Conservation (phyloP, 2,888 invertebrate genomes). For the Eutolmus rufibarbis region DNA sequence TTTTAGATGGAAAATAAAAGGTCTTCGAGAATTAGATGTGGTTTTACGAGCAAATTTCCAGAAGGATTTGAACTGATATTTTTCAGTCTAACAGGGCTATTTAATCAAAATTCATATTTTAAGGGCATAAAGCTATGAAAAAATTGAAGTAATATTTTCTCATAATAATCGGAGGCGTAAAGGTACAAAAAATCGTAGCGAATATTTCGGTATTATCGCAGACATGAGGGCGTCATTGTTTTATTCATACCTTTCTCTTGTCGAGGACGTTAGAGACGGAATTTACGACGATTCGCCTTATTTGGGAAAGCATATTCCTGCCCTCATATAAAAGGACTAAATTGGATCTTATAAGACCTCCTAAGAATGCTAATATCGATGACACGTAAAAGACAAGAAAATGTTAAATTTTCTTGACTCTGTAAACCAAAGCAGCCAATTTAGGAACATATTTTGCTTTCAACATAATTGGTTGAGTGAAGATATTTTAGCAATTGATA, state of each 20-base stretch:
- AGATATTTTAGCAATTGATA: neutral
- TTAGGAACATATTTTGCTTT: neutral
- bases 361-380: neutral
- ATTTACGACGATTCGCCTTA: neutral
- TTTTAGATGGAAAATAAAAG: neutral
- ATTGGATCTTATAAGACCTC: neutral
- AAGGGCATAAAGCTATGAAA: neutral
- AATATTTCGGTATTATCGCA: neutral
- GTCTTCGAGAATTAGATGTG: neutral
- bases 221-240: neutral
- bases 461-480: neutral
- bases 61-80: neutral
- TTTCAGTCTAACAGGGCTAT: neutral
- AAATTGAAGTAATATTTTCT: neutral
- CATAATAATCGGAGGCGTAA: neutral
- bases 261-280: neutral
- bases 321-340: neutral
- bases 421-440: neutral
- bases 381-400: neutral
- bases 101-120: neutral
- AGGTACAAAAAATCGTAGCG: neutral
- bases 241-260: neutral
- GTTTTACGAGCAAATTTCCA: neutral
- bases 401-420: neutral
- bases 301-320: neutral